phyloP scores from a whole-genome alignment of 2,797 vertebrate species.

The Leuciscus waleckii region DNA sequence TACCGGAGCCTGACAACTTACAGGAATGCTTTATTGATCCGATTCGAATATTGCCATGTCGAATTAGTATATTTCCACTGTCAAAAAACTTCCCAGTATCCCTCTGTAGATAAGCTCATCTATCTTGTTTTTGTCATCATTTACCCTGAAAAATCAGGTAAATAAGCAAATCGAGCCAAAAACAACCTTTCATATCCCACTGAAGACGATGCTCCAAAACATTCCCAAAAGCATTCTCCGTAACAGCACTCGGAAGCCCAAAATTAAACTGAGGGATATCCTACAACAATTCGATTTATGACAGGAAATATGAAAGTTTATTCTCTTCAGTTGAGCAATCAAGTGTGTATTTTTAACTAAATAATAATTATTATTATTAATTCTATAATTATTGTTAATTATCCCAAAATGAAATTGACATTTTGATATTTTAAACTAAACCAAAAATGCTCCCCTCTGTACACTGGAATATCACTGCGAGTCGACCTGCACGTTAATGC shows the following conservation, averaged over 20 bases:
- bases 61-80: background rate
- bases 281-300: background rate
- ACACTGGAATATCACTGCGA: background rate
- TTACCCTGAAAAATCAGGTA: background rate
- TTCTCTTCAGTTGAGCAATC: background rate
- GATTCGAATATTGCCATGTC: background rate
- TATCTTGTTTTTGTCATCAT: too few species aligned
- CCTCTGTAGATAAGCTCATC: background rate
- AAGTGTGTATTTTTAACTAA: background rate
- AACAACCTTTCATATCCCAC: background rate
- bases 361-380: background rate
- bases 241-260: background rate
- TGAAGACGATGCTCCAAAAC: background rate
- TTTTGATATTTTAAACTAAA: slow-evolving; percentile 7
- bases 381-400: background rate
- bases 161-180: background rate
- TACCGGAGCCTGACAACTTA: background rate
- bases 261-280: background rate
- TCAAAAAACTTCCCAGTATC: background rate
- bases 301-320: background rate
- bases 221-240: background rate
- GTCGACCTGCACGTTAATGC: background rate
- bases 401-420: background rate
- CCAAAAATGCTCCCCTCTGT: slow-evolving; percentile 2
- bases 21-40: slow-evolving; percentile 50